These are phyloP conservation scores for Cephus nigrinus DNA, from an alignment of 2,888 invertebrate genomes.

Conservation along the genomic window DNA sequence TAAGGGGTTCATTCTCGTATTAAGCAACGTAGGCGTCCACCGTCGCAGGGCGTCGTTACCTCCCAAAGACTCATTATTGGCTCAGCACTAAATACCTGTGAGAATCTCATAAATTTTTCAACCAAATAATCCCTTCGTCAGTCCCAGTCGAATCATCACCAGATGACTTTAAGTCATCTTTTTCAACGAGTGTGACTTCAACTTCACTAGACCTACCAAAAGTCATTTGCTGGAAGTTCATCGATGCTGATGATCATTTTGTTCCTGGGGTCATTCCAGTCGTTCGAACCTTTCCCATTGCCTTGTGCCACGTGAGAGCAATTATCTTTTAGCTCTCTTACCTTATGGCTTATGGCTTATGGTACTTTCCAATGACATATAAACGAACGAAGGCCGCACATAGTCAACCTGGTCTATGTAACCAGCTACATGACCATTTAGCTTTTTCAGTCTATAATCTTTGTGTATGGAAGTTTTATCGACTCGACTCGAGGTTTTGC, in stretches of 20 bases:
- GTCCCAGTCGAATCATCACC: neutral
- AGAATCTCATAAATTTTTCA: neutral
- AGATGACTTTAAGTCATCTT: neutral
- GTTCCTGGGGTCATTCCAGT: neutral
- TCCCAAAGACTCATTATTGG: neutral
- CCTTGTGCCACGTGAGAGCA: neutral
- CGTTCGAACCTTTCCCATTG: neutral
- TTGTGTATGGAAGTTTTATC: neutral
- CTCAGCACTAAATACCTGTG: neutral
- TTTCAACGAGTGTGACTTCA: neutral
- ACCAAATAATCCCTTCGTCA: neutral
- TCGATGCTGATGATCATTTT: neutral
- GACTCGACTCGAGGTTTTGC: neutral
- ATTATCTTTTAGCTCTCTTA: neutral
- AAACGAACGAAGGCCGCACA: neutral
- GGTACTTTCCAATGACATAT: neutral
- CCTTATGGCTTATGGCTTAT: neutral
- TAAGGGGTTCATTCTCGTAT: slow-evolving; percentile 23
- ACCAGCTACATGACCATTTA: neutral
- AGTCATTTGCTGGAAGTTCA: neutral
- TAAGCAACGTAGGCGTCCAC: neutral
- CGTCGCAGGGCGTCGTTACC: neutral
- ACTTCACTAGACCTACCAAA: neutral
- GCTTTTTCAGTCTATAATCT: neutral
- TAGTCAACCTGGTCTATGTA: neutral